These are phyloP conservation scores for Caenorhabditis macrosperma DNA, from an alignment of 2,888 invertebrate species.

Conservation along the genomic window DNA sequence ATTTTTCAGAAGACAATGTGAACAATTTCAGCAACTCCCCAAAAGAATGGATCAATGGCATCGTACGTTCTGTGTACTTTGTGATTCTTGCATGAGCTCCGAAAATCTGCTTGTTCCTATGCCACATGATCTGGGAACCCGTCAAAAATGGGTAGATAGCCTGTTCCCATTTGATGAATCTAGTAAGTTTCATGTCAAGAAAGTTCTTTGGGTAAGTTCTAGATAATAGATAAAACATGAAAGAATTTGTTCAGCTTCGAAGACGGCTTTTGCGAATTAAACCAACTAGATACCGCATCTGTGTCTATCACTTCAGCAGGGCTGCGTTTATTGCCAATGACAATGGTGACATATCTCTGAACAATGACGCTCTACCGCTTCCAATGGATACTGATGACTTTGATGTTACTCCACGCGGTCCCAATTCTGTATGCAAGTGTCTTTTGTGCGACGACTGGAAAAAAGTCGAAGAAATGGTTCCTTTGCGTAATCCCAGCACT, in stretches of 20 bases:
- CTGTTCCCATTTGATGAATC: slow-evolving; percentile 42
- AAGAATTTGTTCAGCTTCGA: slow-evolving; percentile 46
- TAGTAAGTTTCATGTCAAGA: slow-evolving; percentile 45
- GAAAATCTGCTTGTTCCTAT: slow-evolving; percentile 55
- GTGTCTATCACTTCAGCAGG: slow-evolving; percentile 63
- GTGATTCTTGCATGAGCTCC: slow-evolving; percentile 62
- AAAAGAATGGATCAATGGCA: slow-evolving; percentile 63
- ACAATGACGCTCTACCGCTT: slow-evolving; percentile 49
- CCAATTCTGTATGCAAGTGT: slow-evolving; percentile 61
- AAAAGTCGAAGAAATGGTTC: slow-evolving; percentile 48
- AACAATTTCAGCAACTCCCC: slow-evolving; percentile 50
- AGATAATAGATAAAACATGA: background rate
- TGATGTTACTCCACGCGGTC: slow-evolving; percentile 62
- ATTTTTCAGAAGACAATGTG: too few relatives aligned
- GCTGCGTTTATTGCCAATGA: slow-evolving; percentile 48
- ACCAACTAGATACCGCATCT: slow-evolving; percentile 63
- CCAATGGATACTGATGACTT: slow-evolving; percentile 63
- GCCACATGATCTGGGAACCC: slow-evolving; percentile 46
- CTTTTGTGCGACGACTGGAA: slow-evolving; percentile 66
- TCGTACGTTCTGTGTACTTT: slow-evolving; percentile 60
- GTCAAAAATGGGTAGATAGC: slow-evolving; percentile 39
- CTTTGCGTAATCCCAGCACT: slow-evolving; percentile 41
- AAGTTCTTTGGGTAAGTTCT: slow-evolving; percentile 44
- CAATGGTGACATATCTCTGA: slow-evolving; percentile 51
- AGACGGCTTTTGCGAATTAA: slow-evolving; percentile 56